These are phyloP conservation scores for Genyomyrus donnyi DNA, from an alignment of 2,113 vertebrate species.

Conservation along the genomic window DNA sequence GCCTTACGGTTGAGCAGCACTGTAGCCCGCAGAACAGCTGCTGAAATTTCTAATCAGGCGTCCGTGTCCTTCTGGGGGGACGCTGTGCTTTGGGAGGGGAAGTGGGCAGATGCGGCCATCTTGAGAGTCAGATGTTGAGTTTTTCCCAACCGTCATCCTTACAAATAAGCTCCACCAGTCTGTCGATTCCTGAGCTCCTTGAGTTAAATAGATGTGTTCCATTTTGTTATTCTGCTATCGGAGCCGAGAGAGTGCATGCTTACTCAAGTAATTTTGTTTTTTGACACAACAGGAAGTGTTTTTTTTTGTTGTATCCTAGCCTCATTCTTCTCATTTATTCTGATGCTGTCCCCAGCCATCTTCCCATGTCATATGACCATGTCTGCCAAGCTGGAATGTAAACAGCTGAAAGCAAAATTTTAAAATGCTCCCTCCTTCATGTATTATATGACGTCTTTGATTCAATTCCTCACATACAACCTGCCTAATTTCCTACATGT, in stretches of 20 bases:
- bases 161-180: background rate
- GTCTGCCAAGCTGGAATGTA: background rate
- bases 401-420: background rate
- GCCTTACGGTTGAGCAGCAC: background rate
- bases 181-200: background rate
- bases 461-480: background rate
- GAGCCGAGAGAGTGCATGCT: background rate
- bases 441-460: background rate
- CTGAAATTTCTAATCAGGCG: background rate
- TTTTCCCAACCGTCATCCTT: background rate
- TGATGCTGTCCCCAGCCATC: background rate
- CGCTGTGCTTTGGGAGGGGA: background rate
- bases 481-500: background rate
- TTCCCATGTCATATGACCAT: background rate
- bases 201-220: background rate
- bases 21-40: background rate
- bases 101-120: background rate
- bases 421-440: background rate
- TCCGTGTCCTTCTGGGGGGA: background rate
- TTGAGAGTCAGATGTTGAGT: background rate
- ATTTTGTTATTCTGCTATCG: background rate
- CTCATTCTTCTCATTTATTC: background rate
- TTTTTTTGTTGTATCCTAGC: background rate
- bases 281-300: background rate
- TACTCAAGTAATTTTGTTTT: background rate